These are phyloP conservation scores for Scomber scombrus DNA, from an alignment of 2,113 vertebrate species.

Conservation along the genomic window DNA sequence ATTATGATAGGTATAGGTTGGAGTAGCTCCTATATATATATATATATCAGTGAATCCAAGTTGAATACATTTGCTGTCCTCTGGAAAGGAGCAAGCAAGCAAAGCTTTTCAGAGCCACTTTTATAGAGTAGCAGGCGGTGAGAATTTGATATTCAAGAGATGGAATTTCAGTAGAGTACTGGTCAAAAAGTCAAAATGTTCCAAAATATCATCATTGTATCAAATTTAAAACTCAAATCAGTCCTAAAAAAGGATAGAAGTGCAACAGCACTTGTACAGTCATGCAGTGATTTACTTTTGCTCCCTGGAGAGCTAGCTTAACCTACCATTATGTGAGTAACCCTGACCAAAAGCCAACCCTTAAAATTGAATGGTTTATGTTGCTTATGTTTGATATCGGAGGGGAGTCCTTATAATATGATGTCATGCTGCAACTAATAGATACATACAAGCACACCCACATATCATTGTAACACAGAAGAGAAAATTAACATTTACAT, in stretches of 20 bases:
- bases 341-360: neutral
- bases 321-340: neutral
- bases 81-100: too few relatives aligned
- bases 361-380: neutral
- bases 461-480: neutral
- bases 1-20: too few relatives aligned
- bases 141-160: too few relatives aligned
- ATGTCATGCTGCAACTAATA: neutral
- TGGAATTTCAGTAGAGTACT: too few relatives aligned
- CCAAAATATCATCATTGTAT: neutral
- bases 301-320: neutral
- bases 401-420: constrained; percentile 1
- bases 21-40: too few relatives aligned
- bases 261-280: neutral
- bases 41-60: too few relatives aligned
- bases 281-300: neutral
- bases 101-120: too few relatives aligned
- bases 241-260: neutral
- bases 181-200: neutral
- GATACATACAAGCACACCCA: too few relatives aligned
- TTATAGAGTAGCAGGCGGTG: too few relatives aligned
- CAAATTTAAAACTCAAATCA: neutral
- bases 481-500: too few relatives aligned
- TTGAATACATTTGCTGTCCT: too few relatives aligned
- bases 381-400: neutral